Percentiles rank a stretch among this genome's conserved stretches.
phyloP scores from a whole-genome alignment of 1,140 invertebrate species.

The Magallana gigas region DNA sequence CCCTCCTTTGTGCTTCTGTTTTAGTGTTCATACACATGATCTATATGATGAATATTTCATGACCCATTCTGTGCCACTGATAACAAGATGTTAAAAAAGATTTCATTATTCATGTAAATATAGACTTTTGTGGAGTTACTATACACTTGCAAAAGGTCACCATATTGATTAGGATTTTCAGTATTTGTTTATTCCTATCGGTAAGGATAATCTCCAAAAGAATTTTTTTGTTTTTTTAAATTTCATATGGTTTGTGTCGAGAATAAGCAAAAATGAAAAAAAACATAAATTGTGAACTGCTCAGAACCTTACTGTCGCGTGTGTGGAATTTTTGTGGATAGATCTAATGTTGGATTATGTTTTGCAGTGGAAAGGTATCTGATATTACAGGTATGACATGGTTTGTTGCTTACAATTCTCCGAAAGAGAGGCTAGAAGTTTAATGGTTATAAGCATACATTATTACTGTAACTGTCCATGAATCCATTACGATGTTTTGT shows the following conservation, averaged over 20 bases:
- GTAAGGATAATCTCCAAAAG: too few relatives aligned
- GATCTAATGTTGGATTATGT: not conserved
- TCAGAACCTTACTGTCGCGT: not conserved
- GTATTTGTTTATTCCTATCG: not conserved
- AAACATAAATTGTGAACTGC: not conserved
- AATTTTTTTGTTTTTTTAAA: too few relatives aligned
- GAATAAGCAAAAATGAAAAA: not conserved
- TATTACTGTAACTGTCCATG: not conserved
- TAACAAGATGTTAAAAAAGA: conserved; percentile 32
- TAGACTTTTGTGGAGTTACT: not conserved
- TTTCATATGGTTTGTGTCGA: not conserved
- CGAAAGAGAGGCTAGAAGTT: not conserved
- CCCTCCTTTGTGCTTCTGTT: not conserved
- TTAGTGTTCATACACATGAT: conserved; percentile 26
- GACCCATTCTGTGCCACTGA: not conserved
- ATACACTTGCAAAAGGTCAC: not conserved
- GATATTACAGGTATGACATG: not conserved
- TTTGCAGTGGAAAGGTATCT: conserved; percentile 3
- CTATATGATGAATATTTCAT: conserved; percentile 17
- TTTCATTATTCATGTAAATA: conserved; percentile 33
- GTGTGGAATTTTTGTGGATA: not conserved
- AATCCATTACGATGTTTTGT: not conserved
- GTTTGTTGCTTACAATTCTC: not conserved
- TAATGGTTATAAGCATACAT: not conserved
- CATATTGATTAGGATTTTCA: not conserved